Percentiles rank a stretch among this genome's conserved stretches.
These are phyloP conservation scores for Chlorodrepanis virens DNA, from an alignment of 2,113 vertebrate species.

Conservation along the genomic window DNA sequence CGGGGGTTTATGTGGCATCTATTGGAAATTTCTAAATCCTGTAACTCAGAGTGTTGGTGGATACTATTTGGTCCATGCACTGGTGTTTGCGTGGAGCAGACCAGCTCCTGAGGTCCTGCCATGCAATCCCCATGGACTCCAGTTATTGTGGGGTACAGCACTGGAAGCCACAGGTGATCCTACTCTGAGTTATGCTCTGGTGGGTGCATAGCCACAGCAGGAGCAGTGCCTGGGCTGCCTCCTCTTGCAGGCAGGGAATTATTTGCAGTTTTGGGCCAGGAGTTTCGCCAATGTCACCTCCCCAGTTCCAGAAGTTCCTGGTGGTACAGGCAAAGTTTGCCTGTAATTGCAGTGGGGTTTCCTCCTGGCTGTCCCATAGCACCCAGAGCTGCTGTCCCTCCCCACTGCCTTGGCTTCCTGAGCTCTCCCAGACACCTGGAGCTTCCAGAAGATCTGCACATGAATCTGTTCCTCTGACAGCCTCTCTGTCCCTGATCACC, in stretches of 20 bases:
- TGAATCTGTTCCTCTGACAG: neutral
- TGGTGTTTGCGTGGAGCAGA: neutral
- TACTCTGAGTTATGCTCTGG: accelerated
- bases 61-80: accelerated
- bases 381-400: neutral
- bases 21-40: neutral
- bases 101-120: neutral
- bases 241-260: neutral
- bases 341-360: neutral
- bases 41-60: neutral
- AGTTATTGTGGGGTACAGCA: neutral
- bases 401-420: neutral
- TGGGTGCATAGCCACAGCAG: accelerated
- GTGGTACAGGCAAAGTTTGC: neutral
- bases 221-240: neutral
- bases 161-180: neutral
- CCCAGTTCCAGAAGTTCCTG: neutral
- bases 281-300: neutral
- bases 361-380: neutral
- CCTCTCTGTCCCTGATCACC: neutral
- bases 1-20: neutral
- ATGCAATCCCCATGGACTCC: neutral
- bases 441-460: neutral
- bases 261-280: neutral
- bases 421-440: neutral